Conservation (phyloP, 2,888 invertebrate species). For the Clistopyga incitator region DNA sequence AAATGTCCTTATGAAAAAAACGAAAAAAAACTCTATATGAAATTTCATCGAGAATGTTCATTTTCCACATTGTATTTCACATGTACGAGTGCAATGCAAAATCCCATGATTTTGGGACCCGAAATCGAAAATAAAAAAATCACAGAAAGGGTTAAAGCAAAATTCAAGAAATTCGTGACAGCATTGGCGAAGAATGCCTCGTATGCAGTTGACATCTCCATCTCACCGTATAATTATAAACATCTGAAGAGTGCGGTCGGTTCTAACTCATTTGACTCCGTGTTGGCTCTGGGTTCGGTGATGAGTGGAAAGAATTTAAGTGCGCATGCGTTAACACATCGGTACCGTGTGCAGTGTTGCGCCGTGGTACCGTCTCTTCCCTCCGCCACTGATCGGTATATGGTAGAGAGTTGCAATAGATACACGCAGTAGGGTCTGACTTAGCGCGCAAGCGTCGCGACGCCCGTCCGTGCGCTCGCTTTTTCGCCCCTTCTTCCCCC, state of each 20-base stretch:
- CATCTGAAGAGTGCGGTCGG: conserved; percentile 23
- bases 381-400: neutral
- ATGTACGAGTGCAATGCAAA: too few relatives aligned
- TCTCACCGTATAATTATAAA: conserved; percentile 33
- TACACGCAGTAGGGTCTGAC: neutral
- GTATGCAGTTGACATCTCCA: neutral
- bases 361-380: conserved; percentile 29
- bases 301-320: neutral
- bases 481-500: conserved; percentile 20
- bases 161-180: too few relatives aligned
- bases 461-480: neutral
- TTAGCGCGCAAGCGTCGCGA: conserved; percentile 18
- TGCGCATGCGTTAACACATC: conserved; percentile 35
- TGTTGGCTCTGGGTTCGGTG: neutral
- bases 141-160: too few relatives aligned
- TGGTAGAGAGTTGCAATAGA: neutral
- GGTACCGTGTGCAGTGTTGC: conserved; percentile 37
- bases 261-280: too few relatives aligned
- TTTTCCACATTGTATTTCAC: too few relatives aligned
- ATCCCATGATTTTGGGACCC: too few relatives aligned
- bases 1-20: too few relatives aligned
- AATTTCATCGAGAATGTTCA: too few relatives aligned
- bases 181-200: too few relatives aligned
- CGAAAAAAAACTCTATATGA: too few relatives aligned
- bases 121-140: too few relatives aligned